Percentiles rank a stretch among this genome's conserved stretches.
These are phyloP conservation scores for Marisa cornuarietis DNA, from an alignment of 1,140 invertebrate species.

Conservation along the genomic window DNA sequence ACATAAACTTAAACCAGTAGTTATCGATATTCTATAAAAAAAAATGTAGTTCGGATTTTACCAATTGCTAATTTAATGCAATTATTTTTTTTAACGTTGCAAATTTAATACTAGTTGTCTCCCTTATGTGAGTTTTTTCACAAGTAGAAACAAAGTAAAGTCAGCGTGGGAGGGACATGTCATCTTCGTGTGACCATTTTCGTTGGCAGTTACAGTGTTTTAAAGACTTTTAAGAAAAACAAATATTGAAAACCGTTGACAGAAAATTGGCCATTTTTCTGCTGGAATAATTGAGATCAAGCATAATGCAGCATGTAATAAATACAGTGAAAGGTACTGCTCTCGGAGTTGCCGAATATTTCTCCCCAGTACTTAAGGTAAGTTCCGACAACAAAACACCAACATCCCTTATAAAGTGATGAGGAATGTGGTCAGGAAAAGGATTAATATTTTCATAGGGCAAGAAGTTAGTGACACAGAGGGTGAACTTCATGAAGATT, in stretches of 20 bases:
- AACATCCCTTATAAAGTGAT: too few species aligned
- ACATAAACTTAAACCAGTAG: too few species aligned
- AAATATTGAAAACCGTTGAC: background rate
- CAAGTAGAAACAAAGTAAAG: slow-evolving; percentile 3
- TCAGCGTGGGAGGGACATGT: slow-evolving; percentile 19
- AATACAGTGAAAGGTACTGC: slow-evolving; percentile 95
- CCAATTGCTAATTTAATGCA: too few species aligned
- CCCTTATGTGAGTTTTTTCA: background rate
- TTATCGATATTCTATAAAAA: too few species aligned
- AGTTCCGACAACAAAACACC: background rate
- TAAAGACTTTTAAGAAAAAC: background rate
- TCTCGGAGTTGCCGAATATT: slow-evolving; percentile 92
- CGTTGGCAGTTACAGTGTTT: background rate
- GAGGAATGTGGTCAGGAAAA: too few species aligned
- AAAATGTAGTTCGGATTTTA: too few species aligned
- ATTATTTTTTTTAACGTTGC: too few species aligned
- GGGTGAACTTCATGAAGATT: too few species aligned
- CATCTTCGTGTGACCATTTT: slow-evolving; percentile 24
- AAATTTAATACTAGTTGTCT: background rate
- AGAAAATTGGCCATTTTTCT: background rate
- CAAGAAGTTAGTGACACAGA: too few species aligned
- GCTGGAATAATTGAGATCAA: background rate
- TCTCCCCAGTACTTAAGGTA: slow-evolving; percentile 96
- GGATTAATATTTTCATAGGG: too few species aligned
- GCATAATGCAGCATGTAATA: slow-evolving; percentile 90